Evolutionary conservation across 2,113 vertebrate species (phyloP).

Genomic region (Cryptoleucopteryx plumbea): DNA sequence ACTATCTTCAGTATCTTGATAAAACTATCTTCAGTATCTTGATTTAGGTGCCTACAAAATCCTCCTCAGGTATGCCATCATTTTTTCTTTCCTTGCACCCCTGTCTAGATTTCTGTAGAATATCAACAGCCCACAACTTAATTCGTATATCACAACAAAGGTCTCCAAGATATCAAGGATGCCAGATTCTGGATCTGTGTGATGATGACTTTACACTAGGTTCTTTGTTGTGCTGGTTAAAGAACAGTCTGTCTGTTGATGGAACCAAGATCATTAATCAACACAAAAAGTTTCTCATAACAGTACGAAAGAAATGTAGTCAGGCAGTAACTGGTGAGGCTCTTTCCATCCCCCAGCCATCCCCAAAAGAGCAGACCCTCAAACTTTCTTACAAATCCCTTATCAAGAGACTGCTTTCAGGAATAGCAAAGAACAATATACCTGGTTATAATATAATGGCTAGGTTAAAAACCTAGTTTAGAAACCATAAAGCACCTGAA

Average conservation of each 20-base stretch:
- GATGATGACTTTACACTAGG: neutral
- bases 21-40: neutral
- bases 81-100: neutral
- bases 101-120: neutral
- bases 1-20: neutral
- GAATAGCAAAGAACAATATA: neutral
- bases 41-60: neutral
- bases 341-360: neutral
- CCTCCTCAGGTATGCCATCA: neutral
- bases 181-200: neutral
- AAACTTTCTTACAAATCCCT: neutral
- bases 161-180: neutral
- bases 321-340: neutral
- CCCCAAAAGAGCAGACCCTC: neutral
- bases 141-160: neutral
- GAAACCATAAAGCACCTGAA: neutral
- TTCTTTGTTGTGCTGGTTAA: neutral
- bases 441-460: neutral
- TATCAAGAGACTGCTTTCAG: neutral
- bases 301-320: neutral
- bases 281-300: neutral
- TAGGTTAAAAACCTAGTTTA: neutral
- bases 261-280: neutral
- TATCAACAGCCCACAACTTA: neutral
- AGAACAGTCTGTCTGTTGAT: neutral